Base-by-base conservation (phyloP, 2,113 vertebrate species). In the Lagopus muta region DNA sequence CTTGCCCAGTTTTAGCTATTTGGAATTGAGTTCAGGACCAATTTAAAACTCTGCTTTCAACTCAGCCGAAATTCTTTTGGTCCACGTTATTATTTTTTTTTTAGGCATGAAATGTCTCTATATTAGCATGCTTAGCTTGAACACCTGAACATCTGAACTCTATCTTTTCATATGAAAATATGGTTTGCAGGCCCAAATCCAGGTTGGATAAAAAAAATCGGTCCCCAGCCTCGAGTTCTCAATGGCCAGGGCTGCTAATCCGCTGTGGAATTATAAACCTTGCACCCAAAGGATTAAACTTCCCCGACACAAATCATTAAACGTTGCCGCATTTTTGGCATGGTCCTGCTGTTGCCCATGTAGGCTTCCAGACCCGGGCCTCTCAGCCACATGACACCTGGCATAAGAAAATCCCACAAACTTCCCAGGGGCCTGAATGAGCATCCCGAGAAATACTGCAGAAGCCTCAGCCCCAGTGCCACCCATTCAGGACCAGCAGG, bases 191-290 rank as follows among this genome's bases (percentile, higher is more conserved):
- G 32, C 58, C 50, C 50, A 67, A 85, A 80, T 92, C 90, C 69
- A 92, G 78, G 73, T 94, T 77, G 87, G 38, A 43, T 62, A 3
- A 52, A 80, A 88, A 67, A 62, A 89, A 92, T 54, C 42, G 3
- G 9, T n/a, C 58, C 36, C 60, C 40, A 80, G 2, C 5, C 10
- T 18, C 43, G 48, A 79, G 62, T 67, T 82, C 82, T 87, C 81
- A 91, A 28, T 40, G 78, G 90, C 61, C 83, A 82, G 81, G 34
- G 73, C 55, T 85, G 74, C 71, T 60, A 50, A 87, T 91, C 66
- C 8, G 0, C 70, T 54, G 81, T 82, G 91, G 89, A 91, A 91
- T 92, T 79, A 42, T 62, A 89, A 79, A 92, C 66, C 92, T 86
- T 2, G 1, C 73, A 74, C 79, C 45, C 42, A 21, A 89, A 60